Evolutionary conservation across 2,888 invertebrate species (phyloP).

Genomic region (Cremastobaeus sp.): DNA sequence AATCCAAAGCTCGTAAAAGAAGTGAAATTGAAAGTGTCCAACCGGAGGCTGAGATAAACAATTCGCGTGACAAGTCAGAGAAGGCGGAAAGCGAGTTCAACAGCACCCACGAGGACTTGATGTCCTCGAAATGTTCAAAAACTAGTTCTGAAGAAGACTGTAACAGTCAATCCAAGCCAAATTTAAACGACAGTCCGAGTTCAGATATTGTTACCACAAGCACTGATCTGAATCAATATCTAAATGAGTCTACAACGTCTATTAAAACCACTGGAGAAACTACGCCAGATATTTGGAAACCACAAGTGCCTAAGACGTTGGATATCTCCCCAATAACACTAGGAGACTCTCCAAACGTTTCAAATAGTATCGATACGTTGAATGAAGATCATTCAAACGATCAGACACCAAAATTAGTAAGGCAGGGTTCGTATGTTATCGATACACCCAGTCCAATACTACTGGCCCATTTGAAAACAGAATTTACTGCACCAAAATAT

Average conservation of each 20-base stretch:
- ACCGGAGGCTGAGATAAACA: background rate
- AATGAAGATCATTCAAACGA: slow-evolving; percentile 66
- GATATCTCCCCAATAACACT: slow-evolving; percentile 73
- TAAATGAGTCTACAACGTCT: slow-evolving; percentile 63
- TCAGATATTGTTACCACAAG: slow-evolving; percentile 64
- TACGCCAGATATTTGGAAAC: slow-evolving; percentile 69
- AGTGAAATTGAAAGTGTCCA: too few species aligned
- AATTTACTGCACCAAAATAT: slow-evolving; percentile 56
- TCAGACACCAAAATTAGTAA: slow-evolving; percentile 79
- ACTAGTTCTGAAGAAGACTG: slow-evolving; percentile 58
- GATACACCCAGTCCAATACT: slow-evolving; percentile 88
- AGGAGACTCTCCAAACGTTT: slow-evolving; percentile 46
- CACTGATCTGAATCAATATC: slow-evolving; percentile 66
- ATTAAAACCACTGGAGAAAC: slow-evolving; percentile 63
- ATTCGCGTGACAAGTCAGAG: slow-evolving; percentile 27
- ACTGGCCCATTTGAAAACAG: slow-evolving; percentile 82
- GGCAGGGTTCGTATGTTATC: slow-evolving; percentile 89
- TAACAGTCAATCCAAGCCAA: slow-evolving; percentile 25
- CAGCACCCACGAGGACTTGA: slow-evolving; percentile 16
- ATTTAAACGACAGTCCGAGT: slow-evolving; percentile 59
- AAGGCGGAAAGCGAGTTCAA: slow-evolving; percentile 11
- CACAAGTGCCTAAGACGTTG: slow-evolving; percentile 75
- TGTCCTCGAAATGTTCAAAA: slow-evolving; percentile 37
- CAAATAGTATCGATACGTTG: slow-evolving; percentile 5
- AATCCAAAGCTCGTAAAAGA: background rate